These are phyloP conservation scores for Channa argus DNA, from an alignment of 2,113 vertebrate species.

Conservation along the genomic window DNA sequence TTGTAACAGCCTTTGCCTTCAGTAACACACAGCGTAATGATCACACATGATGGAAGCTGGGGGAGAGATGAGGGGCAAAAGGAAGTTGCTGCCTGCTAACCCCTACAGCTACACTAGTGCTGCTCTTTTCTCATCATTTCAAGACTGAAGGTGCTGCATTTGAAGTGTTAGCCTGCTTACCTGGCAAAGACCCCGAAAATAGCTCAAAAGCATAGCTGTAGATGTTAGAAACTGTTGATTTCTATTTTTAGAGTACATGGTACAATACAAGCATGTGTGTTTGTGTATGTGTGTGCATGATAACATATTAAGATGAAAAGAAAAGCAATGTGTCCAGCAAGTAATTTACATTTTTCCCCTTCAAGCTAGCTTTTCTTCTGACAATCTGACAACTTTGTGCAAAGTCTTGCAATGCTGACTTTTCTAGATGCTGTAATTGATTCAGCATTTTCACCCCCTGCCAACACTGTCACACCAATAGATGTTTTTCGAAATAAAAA, in stretches of 20 bases:
- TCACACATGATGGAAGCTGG: slow-evolving; percentile 54
- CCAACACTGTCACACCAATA: background rate
- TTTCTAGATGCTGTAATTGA: slow-evolving; percentile 15
- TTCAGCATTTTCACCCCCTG: slow-evolving; percentile 9
- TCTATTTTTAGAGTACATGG: slow-evolving; percentile 45
- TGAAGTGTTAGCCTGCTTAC: slow-evolving; percentile 52
- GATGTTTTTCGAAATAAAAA: slow-evolving; percentile 28
- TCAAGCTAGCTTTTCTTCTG: background rate
- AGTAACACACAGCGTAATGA: slow-evolving; percentile 63
- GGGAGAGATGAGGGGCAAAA: slow-evolving; percentile 46
- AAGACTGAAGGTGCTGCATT: slow-evolving; percentile 56
- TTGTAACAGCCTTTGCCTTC: slow-evolving; percentile 62
- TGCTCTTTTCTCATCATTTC: slow-evolving; percentile 32
- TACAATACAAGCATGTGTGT: background rate
- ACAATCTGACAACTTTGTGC: slow-evolving; percentile 28
- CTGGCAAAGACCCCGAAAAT: slow-evolving; percentile 53
- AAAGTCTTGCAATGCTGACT: slow-evolving; percentile 1
- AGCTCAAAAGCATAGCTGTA: slow-evolving; percentile 36
- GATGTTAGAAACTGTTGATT: slow-evolving; percentile 16
- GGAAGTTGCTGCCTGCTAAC: slow-evolving; percentile 52
- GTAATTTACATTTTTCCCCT: slow-evolving; percentile 20
- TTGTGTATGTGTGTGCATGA: slow-evolving; percentile 5
- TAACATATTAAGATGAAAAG: slow-evolving; percentile 8
- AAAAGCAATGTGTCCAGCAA: slow-evolving; percentile 7
- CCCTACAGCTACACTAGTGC: slow-evolving; percentile 41